Evolutionary conservation across 2,113 vertebrate species (phyloP).

Genomic region (Oncorhynchus tshawytscha): DNA sequence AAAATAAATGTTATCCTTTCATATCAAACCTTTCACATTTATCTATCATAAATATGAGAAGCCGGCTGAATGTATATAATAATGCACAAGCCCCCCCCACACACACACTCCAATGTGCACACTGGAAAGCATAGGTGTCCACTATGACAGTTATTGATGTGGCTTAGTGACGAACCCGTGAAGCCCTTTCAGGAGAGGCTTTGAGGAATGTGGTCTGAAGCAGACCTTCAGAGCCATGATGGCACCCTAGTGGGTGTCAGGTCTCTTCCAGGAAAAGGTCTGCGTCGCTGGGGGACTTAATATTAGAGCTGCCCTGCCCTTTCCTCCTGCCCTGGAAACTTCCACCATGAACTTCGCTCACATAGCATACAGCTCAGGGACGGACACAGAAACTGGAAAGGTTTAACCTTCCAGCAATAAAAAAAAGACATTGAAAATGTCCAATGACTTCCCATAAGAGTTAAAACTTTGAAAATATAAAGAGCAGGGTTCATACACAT

Average conservation of each 20-base stretch:
- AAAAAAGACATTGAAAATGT: neutral
- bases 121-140: neutral
- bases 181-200: conserved; percentile 12
- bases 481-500: neutral
- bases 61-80: neutral
- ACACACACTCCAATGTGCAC: neutral
- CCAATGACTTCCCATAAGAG: neutral
- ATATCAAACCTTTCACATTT: too few species aligned
- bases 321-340: conserved; percentile 22
- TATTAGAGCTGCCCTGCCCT: conserved; percentile 45
- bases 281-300: conserved; percentile 59
- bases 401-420: neutral
- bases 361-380: too few species aligned
- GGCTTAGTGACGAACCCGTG: neutral
- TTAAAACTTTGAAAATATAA: neutral
- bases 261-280: conserved; percentile 47
- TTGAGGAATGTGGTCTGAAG: conserved; percentile 36
- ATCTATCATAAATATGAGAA: too few species aligned
- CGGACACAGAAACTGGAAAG: neutral
- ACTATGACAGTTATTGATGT: neutral
- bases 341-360: neutral
- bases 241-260: conserved; percentile 55
- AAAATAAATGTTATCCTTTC: too few species aligned
- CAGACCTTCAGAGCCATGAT: conserved; percentile 7
- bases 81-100: too few species aligned